Evolutionary conservation across 1,140 invertebrate genomes (phyloP), one percentile per base, ranked within the genome.

Genomic region (Geopemphigus sp.): DNA sequence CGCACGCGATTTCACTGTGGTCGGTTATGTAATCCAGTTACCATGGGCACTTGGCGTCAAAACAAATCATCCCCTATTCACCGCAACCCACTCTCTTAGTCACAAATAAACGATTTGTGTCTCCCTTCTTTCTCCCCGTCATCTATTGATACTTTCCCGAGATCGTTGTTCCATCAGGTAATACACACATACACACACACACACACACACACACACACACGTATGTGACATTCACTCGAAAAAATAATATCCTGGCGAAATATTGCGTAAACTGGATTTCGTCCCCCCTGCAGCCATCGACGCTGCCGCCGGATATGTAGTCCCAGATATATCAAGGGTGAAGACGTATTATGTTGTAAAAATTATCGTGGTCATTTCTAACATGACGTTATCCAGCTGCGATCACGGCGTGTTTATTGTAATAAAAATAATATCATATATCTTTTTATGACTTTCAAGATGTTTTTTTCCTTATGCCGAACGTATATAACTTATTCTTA

Each of bases 391-490:
- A 78, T 78, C 74, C 74, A 78, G 74, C 74, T 78, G 74, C 57
- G 74, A 78, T 78, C 74, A 78, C 74, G 45, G 74, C 57, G 57
- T 61, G 74, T 78, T 78, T 61, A 78, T 61, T 50, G 74, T 78
- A 78, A 78, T 78, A 78, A 78, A 78, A 78, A 78, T 78, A 78
- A 78, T 78, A 78, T 78, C 56, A 78, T 78, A 78, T 78, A 78
- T 78, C 56, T 78, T 78, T 78, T 78, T 61, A 78, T 78, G 74
- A 78, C 74, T 78, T 78, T 61, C 74, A 22, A 61, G 74, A 78
- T 72, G 47, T 50, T 76, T 76, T 76, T 57, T 61, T n/a, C 56
- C 39, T 22, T 54, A 54, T 32, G 22, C 39, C 54, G 3, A 39
- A 19, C 73, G 32, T 56, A 12, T 4, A 14, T 59, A n/a, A n/a